Base-by-base conservation (phyloP, 2,797 vertebrate genomes). In the Craterocephalus amniculus region DNA sequence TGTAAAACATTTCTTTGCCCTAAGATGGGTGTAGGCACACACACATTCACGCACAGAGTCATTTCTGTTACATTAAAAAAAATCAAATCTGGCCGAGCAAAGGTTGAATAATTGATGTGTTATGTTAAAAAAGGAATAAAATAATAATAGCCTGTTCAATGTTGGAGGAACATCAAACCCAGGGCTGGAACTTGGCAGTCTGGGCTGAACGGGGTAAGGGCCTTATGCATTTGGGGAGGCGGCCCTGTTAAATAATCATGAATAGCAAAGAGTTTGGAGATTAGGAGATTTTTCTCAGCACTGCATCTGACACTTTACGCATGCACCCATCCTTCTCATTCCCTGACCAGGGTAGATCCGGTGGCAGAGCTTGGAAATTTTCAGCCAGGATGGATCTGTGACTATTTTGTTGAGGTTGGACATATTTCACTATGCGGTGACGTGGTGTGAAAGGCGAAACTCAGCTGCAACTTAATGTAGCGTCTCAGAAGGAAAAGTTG, bases 101-200 rank as follows among this genome's bases (percentile, higher is more conserved):
- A 89, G 82, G 84, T 85, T 93, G 83, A 92, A 91, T 91, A 90
- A 91, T 90, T 89, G 71, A 93, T 92, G 76, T 24, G 51, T 86
- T 90, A 89, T 90, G 85, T 88, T 88, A 91, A 91, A 90, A 87
- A 84, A 86, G 66, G 78, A 89, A 91, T 90, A 72, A 90, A 91
- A 91, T 92, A 91, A 90, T 91, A 78, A 91, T 89, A 91, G 81
- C 72, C 81, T 87, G 83, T 85, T 85, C 83, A 80, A 88, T 90
- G 85, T 85, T 88, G 89, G 85, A 88, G 85, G 74, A 88, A 90
- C 89, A 90, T 91, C 88, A 91, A 92, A 91, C 87, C 79, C 77
- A 69, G 74, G 77, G 68, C 61, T 70, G 75, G 83, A 88, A 75
- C 79, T 78, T 88, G 87, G 86, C 86, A 89, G 87, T 80, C 80